Conservation (phyloP, 2,113 vertebrate species). For the Myrmophylax atrothorax region DNA sequence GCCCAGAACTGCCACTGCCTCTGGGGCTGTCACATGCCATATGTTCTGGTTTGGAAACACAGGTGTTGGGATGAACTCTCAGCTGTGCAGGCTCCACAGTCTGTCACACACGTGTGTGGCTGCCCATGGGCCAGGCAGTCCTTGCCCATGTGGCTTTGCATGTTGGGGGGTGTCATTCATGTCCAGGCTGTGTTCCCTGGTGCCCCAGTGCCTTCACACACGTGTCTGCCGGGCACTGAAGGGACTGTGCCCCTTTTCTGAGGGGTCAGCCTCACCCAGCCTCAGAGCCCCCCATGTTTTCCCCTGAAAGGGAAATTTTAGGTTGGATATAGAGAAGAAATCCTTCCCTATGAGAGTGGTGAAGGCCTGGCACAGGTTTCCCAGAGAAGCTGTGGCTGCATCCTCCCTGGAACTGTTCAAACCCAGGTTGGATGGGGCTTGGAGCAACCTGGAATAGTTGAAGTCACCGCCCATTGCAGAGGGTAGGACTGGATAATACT, state of each 20-base stretch:
- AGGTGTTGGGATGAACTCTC: no score
- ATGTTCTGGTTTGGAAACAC: accelerated
- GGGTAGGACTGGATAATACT: neutral
- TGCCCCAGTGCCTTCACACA: neutral
- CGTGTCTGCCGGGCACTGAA: neutral
- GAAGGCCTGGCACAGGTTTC: neutral
- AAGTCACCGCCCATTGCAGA: neutral
- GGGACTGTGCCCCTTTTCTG: neutral
- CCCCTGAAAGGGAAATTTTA: neutral
- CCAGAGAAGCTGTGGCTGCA: neutral
- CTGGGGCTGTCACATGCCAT: accelerated
- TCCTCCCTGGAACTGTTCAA: neutral
- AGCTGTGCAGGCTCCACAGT: accelerated
- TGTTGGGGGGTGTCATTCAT: accelerated
- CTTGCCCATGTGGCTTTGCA: accelerated
- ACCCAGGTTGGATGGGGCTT: accelerated
- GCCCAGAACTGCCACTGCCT: neutral
- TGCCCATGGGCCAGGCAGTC: accelerated
- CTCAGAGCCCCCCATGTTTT: no score
- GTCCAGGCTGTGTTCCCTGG: neutral
- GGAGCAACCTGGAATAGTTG: accelerated
- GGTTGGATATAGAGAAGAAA: neutral
- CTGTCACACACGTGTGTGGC: accelerated
- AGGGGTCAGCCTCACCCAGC: neutral
- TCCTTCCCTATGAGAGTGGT: neutral